Evolutionary conservation across 2,113 vertebrate genomes (phyloP), one percentile per base, ranked within the genome.

Genomic region (Paramormyrops kingsleyae): DNA sequence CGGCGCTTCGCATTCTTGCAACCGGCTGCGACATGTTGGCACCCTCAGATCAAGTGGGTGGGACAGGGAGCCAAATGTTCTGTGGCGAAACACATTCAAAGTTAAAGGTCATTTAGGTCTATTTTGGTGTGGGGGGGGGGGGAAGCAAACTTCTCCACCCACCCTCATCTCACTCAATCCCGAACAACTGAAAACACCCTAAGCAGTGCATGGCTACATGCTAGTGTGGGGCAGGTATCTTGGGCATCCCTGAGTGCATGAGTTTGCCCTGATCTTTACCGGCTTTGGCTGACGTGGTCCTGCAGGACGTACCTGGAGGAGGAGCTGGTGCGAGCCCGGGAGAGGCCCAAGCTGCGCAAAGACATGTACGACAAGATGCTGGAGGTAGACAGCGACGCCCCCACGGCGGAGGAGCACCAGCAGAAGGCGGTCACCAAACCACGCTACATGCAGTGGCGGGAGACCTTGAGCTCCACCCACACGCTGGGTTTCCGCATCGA

Each of bases 391-490:
- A 94, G 95, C 0, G 93, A 95, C 24, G 98, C 98, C 17, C 98
- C 99, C 8, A 99, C 97, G 0, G 92, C 95, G 9, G 96, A 98
- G 91, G 99, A 99, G 90, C 97, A 97, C 0, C 93, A 94, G 0
- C 97, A 98, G 88, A 95, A 93, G 13, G 98, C 96, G 0, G 97
- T 99, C 87, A 98, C 98, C 91, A 99, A 99, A 90, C 97, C 97
- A 1, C 97, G 98, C 53, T 99, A 99, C 95, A 99, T 99, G 99
- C 98, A 99, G 93, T 99, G 99, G 99, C 97, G 99, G 92, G 99
- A 99, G 92, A 97, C 96, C 87, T 95, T 99, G 93, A 99, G 99
- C 94, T 99, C 99, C 92, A 98, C 97, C 91, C 96, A 97, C 94
- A 99, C 97, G 1, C 95, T 99, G 80, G 99, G 99, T 92, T 99